Evolutionary conservation across 53 echinoderm and acorn worm genomes (phyloP).

Genomic region (Actinopyga echinites): DNA sequence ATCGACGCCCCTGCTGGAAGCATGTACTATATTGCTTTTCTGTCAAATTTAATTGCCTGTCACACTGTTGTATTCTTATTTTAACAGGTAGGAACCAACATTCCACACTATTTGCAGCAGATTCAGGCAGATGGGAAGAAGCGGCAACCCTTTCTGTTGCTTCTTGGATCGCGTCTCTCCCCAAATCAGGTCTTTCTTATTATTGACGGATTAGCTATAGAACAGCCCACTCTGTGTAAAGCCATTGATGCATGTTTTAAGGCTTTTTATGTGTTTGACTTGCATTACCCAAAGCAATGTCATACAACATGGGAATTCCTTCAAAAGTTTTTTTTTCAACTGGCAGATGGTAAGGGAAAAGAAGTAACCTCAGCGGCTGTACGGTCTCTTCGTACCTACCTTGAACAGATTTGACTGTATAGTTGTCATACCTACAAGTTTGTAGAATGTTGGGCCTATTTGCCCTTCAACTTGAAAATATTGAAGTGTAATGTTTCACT

Average conservation of each 20-base stretch:
- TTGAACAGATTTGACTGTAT: conserved; percentile 12
- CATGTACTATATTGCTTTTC: not conserved
- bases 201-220: conserved; percentile 62
- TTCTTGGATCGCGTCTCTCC: conserved; percentile 36
- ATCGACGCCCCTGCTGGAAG: no score
- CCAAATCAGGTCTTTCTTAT: conserved; percentile 40
- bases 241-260: conserved; percentile 64
- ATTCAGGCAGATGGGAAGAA: conserved; percentile 29
- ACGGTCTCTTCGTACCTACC: conserved; percentile 51
- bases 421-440: no score
- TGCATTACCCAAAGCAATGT: conserved; percentile 63
- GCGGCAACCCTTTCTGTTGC: conserved; percentile 57
- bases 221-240: conserved; percentile 45
- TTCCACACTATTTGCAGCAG: conserved; percentile 32
- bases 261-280: conserved; percentile 56
- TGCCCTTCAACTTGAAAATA: conserved; percentile 1
- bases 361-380: conserved; percentile 58
- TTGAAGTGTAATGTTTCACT: not conserved
- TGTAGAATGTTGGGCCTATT: not conserved
- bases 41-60: no score
- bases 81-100: conserved; percentile 49
- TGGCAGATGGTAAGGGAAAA: conserved; percentile 57
- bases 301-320: conserved; percentile 66
- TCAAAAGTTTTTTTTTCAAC: conserved; percentile 58
- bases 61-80: not conserved